Base-by-base conservation (phyloP, 1,140 invertebrate genomes). In the Brachionus rubens region DNA sequence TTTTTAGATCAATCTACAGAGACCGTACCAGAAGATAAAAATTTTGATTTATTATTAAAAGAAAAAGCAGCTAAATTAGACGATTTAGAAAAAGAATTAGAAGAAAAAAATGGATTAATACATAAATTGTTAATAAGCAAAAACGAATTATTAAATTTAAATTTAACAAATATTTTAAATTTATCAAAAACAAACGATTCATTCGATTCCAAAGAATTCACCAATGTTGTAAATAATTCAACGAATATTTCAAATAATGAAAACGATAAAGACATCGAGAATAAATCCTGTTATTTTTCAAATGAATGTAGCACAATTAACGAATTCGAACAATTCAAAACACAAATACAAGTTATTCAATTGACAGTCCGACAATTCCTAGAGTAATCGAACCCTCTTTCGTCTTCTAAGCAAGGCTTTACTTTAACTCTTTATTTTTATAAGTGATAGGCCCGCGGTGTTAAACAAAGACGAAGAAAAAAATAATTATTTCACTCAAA, bases 31-130 rank as follows among this genome's bases (percentile, higher is more conserved):
- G 9, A 21, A 3, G 16, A 46, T 2, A 16, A 41, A 65, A 43
- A 65, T 14, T 65, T 65, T 36, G 54, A 59, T 59, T 16, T 16
- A 33, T 36, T 59, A 19, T n/a, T 36, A 7, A 59, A 36, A 28
- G 54, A 59, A 36, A 59, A 43, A 65, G 36, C 59, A 6, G 33
- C 36, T 10, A 46, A 43, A 65, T 46, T 65, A 28, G 54, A 65
- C 16, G 40, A 46, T 12, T 65, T 65, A 24, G 59, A 65, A 41
- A 65, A 65, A 28, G 36, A 65, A 43, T 24, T 65, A 26, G 36
- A 65, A 43, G 59, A 65, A 43, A 65, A 65, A 65, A 65, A 65
- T 43, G 14, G 14, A 19, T 43, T 65, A 24, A 65, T 65, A 5
- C 19, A 65, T 24, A 41, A 65, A 65, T 43, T 65, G 19, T 19